phyloP scores from a whole-genome alignment of 1,140 invertebrate genomes.

The Archegozetes longisetosus region DNA sequence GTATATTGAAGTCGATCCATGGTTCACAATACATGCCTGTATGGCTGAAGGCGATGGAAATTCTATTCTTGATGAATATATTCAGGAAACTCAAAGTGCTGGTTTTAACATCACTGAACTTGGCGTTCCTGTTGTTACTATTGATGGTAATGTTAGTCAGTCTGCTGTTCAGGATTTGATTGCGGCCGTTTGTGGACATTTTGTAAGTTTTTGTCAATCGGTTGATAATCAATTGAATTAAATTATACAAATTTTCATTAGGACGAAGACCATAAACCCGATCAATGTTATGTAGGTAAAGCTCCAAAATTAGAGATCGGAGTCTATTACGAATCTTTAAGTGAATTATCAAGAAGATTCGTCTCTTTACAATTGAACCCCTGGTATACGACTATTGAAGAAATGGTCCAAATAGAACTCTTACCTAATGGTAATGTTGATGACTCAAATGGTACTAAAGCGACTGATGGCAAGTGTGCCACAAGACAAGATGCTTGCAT shows the following conservation, averaged over 20 bases:
- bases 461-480: slow-evolving; percentile 3
- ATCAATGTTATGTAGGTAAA: slow-evolving; percentile 4
- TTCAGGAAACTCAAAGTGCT: neutral
- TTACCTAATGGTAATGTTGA: slow-evolving; percentile 9
- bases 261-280: slow-evolving; percentile 13
- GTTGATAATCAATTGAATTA: neutral
- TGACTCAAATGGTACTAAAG: neutral
- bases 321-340: slow-evolving; percentile 10
- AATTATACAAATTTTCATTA: neutral
- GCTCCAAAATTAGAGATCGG: slow-evolving; percentile 1
- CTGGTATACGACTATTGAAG: slow-evolving; percentile 8
- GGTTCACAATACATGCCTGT: neutral
- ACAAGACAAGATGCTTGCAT: slow-evolving; percentile 5
- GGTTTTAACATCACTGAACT: neutral
- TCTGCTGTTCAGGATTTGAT: neutral
- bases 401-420: slow-evolving; percentile 13
- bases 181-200: neutral
- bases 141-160: neutral
- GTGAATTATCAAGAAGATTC: slow-evolving; percentile 12
- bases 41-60: neutral
- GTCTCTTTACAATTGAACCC: slow-evolving; percentile 9
- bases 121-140: neutral
- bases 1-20: slow-evolving; percentile 2
- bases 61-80: neutral
- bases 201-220: neutral